A percentile compares a stretch with the other conserved stretches of the same genome.
These are phyloP conservation scores for Sicus ferrugineus DNA, from an alignment of 2,888 invertebrate genomes.

Conservation along the genomic window DNA sequence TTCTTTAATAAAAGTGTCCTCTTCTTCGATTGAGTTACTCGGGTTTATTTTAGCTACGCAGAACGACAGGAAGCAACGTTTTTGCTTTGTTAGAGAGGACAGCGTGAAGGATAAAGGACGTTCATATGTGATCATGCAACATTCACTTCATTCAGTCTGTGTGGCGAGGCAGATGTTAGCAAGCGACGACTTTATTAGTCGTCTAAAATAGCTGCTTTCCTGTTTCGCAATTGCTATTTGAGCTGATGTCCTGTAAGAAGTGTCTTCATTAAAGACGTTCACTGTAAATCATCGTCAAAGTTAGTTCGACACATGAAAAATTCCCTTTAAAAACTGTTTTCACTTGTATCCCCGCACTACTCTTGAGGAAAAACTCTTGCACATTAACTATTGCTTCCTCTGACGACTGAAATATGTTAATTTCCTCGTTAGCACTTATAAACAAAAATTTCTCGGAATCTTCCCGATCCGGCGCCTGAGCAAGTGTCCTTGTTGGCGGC, in stretches of 20 bases:
- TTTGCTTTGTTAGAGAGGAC: not conserved
- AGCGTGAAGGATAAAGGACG: not conserved
- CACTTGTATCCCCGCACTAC: not conserved
- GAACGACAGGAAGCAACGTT: not conserved
- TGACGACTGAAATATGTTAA: not conserved
- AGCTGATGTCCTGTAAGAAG: too few species aligned
- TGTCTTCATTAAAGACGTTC: too few species aligned
- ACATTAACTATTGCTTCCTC: not conserved
- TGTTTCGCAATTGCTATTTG: too few species aligned
- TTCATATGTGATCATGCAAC: too few species aligned
- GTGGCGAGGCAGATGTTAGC: too few species aligned
- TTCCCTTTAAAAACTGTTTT: too few species aligned
- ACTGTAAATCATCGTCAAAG: too few species aligned
- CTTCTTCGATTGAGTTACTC: not conserved
- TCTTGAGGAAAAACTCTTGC: too few species aligned
- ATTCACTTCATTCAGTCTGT: too few species aligned
- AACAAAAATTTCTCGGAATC: not conserved
- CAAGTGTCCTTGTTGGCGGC: not conserved
- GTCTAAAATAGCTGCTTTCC: too few species aligned
- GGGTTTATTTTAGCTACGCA: slow-evolving; percentile 2
- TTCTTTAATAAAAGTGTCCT: not conserved
- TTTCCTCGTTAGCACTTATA: not conserved
- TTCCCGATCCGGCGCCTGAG: not conserved
- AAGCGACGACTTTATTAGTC: too few species aligned
- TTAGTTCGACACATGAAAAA: too few species aligned